Evolutionary conservation across 1,140 invertebrate genomes (phyloP).

Genomic region (Ceratosolen fusciceps): DNA sequence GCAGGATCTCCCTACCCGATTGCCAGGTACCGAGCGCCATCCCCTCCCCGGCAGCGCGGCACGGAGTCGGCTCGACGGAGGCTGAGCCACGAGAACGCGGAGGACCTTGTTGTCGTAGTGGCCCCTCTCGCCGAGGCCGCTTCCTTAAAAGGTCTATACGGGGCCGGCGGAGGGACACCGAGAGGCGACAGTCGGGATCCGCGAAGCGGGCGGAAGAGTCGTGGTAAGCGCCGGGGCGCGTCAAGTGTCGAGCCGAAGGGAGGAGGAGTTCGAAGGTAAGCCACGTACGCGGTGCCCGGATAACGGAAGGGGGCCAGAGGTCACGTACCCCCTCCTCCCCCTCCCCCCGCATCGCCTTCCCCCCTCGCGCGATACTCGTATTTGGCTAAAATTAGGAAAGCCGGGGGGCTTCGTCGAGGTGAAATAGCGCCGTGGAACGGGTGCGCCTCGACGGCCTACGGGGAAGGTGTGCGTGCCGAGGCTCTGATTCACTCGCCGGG

Average conservation of each 20-base stretch:
- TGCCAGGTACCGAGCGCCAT: neutral
- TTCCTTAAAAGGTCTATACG: slow-evolving; percentile 42
- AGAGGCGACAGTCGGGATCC: neutral
- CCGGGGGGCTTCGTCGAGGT: neutral
- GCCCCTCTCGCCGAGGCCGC: slow-evolving; percentile 16
- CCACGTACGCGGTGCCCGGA: neutral
- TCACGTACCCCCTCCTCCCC: too few species aligned
- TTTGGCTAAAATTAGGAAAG: slow-evolving; percentile 27
- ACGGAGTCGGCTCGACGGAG: neutral
- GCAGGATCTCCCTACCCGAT: neutral
- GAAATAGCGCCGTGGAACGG: too few species aligned
- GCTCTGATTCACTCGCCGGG: slow-evolving; percentile 27
- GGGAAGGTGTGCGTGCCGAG: neutral
- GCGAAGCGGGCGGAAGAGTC: slow-evolving; percentile 1
- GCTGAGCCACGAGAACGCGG: slow-evolving; percentile 29
- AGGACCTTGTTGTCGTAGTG: slow-evolving; percentile 52
- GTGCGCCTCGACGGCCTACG: too few species aligned
- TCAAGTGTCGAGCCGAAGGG: neutral
- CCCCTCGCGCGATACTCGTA: slow-evolving; percentile 35
- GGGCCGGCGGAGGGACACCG: neutral
- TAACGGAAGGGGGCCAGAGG: slow-evolving; percentile 21
- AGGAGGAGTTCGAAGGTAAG: neutral
- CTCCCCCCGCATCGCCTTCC: too few species aligned
- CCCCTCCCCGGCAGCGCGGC: too few species aligned
- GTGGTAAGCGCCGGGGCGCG: neutral